These are phyloP conservation scores for Rhopalosiphum padi DNA, from an alignment of 1,140 invertebrate species.

Conservation along the genomic window DNA sequence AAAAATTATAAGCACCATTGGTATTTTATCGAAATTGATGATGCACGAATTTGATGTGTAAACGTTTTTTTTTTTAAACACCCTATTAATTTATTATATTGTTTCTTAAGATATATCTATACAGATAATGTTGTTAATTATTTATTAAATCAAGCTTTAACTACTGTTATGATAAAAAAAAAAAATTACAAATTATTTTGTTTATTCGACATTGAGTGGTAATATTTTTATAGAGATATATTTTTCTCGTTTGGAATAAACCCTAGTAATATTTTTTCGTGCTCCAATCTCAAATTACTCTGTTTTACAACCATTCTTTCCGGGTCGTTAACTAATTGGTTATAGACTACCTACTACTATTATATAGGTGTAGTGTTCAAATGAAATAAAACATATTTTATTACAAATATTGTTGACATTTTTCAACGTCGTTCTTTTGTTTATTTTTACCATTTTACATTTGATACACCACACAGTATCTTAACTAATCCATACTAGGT, in stretches of 20 bases:
- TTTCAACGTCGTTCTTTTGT: neutral
- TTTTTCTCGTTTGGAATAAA: neutral
- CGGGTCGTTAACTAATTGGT: neutral
- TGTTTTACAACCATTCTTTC: neutral
- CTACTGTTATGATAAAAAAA: neutral
- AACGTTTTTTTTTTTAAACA: neutral
- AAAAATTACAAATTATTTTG: neutral
- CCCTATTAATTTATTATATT: neutral
- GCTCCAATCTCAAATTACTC: neutral
- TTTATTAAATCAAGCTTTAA: neutral
- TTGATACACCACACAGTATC: neutral
- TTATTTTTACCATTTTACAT: neutral
- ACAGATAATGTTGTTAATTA: neutral
- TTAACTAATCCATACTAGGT: neutral
- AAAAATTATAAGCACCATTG: neutral
- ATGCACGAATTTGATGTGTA: neutral
- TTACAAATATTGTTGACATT: neutral
- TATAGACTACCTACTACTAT: neutral
- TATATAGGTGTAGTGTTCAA: neutral
- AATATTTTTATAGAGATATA: too few relatives aligned
- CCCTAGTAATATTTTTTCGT: neutral
- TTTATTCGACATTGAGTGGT: too few relatives aligned
- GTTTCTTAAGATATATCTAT: neutral
- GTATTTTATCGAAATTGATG: neutral
- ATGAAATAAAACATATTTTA: neutral